Base-by-base conservation (phyloP, 2,797 vertebrate genomes). In the Enteromius paludinosus region DNA sequence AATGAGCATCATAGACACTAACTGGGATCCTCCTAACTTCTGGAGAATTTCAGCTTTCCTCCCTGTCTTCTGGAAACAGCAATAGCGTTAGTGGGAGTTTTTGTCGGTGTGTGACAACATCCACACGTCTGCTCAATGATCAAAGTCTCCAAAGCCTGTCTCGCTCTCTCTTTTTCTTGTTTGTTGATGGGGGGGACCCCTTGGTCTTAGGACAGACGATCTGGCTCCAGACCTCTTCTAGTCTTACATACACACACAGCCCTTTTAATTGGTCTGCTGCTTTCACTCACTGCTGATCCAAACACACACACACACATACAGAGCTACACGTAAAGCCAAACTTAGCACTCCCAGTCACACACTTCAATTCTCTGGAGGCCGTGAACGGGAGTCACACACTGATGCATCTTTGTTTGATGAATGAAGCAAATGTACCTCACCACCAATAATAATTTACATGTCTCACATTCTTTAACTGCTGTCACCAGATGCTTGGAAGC, bases 81-180 rank as follows among this genome's bases (percentile, higher is more conserved):
- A 85, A 87, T 90, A 89, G 76, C 69, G 75, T 87, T 85, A 83
- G 83, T 89, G 65, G 59, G 47, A 71, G 75, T 65, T 47, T 70
- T 49, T 52, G 70, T 79, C 35, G 15, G 59, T 43, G 79, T 86
- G 90, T 88, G 92, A 93, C 91, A 87, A 85, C 88, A 79, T 91
- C 92, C 92, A 93, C 89, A 89, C 93, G 93, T 93, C 90, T 87
- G 89, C 89, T 89, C 72, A 71, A 87, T 81, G 86, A 94, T 94
- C 90, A 93, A 93, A 93, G 90, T 80, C 84, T 74, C 45, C 85
- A 59, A 28, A 74, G 33, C 86, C 79, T 86, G 69, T 87, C 90
- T 76, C 86, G 33, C 91, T 83, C 71, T 94, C 91, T 93, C 90
- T 86, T 79, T 79, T 73, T 89, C 91, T 87, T 87, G 82, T 83